phyloP scores from a whole-genome alignment of 2,113 vertebrate species.

The Python bivittatus region DNA sequence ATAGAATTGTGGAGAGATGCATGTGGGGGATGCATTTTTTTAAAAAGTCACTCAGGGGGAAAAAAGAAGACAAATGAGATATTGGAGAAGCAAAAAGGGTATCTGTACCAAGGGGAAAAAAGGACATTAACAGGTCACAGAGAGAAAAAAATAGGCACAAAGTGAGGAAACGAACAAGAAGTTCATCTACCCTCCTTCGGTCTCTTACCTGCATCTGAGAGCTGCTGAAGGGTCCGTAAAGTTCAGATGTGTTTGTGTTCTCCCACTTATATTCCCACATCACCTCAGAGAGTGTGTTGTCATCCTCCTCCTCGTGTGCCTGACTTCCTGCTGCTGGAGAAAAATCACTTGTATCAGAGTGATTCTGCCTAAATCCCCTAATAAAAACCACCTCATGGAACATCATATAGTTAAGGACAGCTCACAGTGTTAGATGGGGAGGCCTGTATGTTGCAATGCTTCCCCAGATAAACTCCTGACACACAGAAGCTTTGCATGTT shows the following conservation, averaged over 20 bases:
- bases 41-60: background rate
- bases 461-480: background rate
- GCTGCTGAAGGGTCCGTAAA: constrained; percentile 89
- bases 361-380: background rate
- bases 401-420: background rate
- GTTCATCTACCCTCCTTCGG: too few relatives aligned
- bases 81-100: background rate
- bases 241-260: constrained; percentile 78
- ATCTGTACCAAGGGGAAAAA: too few relatives aligned
- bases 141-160: background rate
- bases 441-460: background rate
- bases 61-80: background rate
- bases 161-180: background rate
- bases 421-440: background rate
- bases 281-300: constrained; percentile 71
- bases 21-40: background rate
- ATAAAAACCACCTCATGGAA: background rate
- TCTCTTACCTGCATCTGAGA: constrained; percentile 89
- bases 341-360: constrained; percentile 7
- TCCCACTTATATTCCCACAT: constrained; percentile 93
- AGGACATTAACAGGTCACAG: background rate
- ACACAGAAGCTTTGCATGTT: background rate
- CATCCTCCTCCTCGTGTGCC: background rate
- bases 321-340: background rate
- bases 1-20: background rate